Base-by-base conservation (phyloP, 2,797 vertebrate genomes). In the Sebastes taczanowskii region DNA sequence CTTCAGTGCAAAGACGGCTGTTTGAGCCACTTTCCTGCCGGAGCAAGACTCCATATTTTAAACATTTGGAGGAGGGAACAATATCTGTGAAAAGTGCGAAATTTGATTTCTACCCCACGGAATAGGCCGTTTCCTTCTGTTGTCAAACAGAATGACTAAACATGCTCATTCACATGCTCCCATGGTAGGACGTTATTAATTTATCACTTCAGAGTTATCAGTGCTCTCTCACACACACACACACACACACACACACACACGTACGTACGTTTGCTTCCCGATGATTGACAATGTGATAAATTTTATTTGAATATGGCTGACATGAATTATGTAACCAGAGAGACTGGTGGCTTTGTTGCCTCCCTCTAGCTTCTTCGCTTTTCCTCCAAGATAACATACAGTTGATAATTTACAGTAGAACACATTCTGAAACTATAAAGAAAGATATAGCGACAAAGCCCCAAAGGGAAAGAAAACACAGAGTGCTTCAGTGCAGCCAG, bases 91-190 rank as follows among this genome's bases (percentile, higher is more conserved):
- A 91, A 95, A 94, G 92, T 88, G 90, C 85, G 87, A 91, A 94
- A 94, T 92, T 86, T 92, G 89, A 93, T 93, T 92, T 82, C 88
- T 89, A 92, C 93, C 92, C 94, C 70, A 86, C 63, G 94, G 95
- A 94, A 95, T 94, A 91, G 91, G 86, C 91, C 83, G 82, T 92
- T 94, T 95, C 93, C 94, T 95, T 95, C 92, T 95, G 94, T 96
- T 96, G 95, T 96, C 95, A 96, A 96, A 96, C 94, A 95, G 95
- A 96, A 95, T 96, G 92, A 95, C 93, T 96, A 96, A 96, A 95
- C 94, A 95, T 58, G 88, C 91, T 95, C 94, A 93, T 95, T 95
- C 94, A 94, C 93, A 95, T 90, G 91, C 93, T 95, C 94, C 95
- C 95, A 90, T 92, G 93, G 91, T 92, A 92, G 84, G 61, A 73